These are phyloP conservation scores for Ardeotis arabs DNA, from an alignment of 2,113 vertebrate species.

Conservation along the genomic window DNA sequence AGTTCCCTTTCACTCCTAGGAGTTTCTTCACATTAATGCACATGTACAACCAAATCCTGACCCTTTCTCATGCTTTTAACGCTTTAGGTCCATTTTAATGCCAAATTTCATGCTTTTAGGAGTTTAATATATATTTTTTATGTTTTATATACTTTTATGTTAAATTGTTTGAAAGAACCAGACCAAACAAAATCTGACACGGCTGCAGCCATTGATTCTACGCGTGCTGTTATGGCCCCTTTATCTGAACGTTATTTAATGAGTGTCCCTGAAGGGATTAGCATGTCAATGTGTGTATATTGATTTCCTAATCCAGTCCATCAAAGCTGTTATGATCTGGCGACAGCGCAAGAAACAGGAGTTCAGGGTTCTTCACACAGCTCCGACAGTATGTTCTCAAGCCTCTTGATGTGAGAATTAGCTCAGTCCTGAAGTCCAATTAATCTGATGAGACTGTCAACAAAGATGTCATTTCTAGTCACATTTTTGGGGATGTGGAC, in stretches of 20 bases:
- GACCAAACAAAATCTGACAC: background rate
- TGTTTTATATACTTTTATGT: background rate
- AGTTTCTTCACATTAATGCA: background rate
- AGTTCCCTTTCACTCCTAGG: background rate
- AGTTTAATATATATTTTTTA: background rate
- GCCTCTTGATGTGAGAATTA: conserved; percentile 64
- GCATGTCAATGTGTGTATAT: conserved; percentile 40
- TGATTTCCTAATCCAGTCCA: conserved; percentile 54
- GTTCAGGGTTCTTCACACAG: conserved; percentile 62
- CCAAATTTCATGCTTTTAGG: accelerated
- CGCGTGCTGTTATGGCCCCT: background rate
- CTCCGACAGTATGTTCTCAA: conserved; percentile 40
- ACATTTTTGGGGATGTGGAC: conserved; percentile 62
- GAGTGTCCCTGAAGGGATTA: conserved; percentile 60
- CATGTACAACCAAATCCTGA: background rate
- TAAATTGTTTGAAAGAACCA: background rate
- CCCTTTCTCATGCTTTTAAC: background rate
- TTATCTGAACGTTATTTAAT: conserved; percentile 8
- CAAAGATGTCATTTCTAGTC: conserved; percentile 65
- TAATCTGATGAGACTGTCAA: conserved; percentile 65
- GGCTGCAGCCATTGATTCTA: background rate
- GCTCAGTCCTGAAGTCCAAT: conserved; percentile 45
- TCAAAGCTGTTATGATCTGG: conserved; percentile 7
- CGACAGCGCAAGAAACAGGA: conserved; percentile 25
- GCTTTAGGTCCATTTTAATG: background rate